These are phyloP conservation scores for Colletes gigas DNA, from an alignment of 1,140 invertebrate genomes.

Conservation along the genomic window DNA sequence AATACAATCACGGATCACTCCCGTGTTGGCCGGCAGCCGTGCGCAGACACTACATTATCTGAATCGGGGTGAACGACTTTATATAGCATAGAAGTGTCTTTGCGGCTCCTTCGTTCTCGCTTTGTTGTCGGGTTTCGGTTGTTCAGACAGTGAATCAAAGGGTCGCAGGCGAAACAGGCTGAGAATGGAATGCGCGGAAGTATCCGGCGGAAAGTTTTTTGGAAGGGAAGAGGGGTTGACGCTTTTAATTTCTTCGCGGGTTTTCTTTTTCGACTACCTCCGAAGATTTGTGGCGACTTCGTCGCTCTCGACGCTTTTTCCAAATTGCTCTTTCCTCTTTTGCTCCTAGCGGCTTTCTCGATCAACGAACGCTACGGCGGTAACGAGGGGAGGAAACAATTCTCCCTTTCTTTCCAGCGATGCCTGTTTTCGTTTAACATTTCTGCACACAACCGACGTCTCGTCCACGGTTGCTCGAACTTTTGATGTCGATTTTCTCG, in stretches of 20 bases:
- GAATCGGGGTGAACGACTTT: slow-evolving; percentile 82
- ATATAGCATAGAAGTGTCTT: slow-evolving; percentile 76
- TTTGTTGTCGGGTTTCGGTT: slow-evolving; percentile 61
- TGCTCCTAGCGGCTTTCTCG: neutral
- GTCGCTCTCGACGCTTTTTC: slow-evolving; percentile 11
- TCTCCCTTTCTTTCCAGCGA: too few species aligned
- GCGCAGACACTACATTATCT: slow-evolving; percentile 81
- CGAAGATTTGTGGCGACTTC: slow-evolving; percentile 32
- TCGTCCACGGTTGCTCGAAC: too few species aligned
- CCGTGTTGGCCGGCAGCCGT: slow-evolving; percentile 77
- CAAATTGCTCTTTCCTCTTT: neutral
- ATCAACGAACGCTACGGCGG: neutral
- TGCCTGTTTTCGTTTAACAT: too few species aligned
- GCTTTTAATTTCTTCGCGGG: slow-evolving; percentile 45
- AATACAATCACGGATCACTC: slow-evolving; percentile 82
- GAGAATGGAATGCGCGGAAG: slow-evolving; percentile 25
- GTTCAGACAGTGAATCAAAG: slow-evolving; percentile 62
- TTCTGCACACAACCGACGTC: too few species aligned
- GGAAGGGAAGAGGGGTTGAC: slow-evolving; percentile 4
- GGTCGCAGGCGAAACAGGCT: slow-evolving; percentile 31
- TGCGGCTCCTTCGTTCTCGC: slow-evolving; percentile 51
- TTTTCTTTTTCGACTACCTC: slow-evolving; percentile 28
- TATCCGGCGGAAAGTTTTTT: slow-evolving; percentile 7
- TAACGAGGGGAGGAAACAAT: neutral
- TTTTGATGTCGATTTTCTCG: too few species aligned